Conservation (phyloP, 1,140 invertebrate genomes). For the Gyrodactylus salaris region DNA sequence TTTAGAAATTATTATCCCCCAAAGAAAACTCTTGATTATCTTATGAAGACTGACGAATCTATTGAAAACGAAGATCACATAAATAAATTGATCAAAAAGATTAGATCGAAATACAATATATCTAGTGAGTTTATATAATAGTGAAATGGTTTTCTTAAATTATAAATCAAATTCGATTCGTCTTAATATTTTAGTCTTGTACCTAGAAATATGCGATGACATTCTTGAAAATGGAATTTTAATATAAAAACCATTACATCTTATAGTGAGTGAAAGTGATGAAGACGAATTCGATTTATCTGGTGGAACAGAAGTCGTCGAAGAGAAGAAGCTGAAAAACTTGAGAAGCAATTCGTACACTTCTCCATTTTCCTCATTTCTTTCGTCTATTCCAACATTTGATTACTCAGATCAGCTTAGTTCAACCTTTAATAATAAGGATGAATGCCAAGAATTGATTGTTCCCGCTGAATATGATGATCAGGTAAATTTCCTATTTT, state of each 20-base stretch:
- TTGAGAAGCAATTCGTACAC: background rate
- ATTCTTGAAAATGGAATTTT: too few relatives aligned
- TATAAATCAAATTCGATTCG: too few relatives aligned
- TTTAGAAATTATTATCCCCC: background rate
- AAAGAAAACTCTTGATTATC: background rate
- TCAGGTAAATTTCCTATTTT: background rate
- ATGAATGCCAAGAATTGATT: conserved; percentile 8
- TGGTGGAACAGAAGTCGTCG: background rate
- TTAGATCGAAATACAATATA: background rate
- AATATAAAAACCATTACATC: background rate
- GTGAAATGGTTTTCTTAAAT: background rate
- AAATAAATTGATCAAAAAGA: background rate
- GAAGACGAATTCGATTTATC: background rate
- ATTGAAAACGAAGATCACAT: background rate
- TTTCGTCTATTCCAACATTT: background rate
- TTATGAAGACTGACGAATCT: background rate
- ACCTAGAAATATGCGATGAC: too few relatives aligned
- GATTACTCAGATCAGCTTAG: background rate
- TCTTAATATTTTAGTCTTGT: too few relatives aligned
- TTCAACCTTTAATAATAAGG: background rate
- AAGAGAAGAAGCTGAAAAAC: background rate
- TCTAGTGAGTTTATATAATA: background rate
- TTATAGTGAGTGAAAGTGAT: background rate
- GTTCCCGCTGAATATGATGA: conserved; percentile 4
- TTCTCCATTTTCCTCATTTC: background rate